Percentiles rank a stretch among this genome's conserved stretches.
phyloP scores from a whole-genome alignment of 2,113 vertebrate genomes.

The Microtus montanus region DNA sequence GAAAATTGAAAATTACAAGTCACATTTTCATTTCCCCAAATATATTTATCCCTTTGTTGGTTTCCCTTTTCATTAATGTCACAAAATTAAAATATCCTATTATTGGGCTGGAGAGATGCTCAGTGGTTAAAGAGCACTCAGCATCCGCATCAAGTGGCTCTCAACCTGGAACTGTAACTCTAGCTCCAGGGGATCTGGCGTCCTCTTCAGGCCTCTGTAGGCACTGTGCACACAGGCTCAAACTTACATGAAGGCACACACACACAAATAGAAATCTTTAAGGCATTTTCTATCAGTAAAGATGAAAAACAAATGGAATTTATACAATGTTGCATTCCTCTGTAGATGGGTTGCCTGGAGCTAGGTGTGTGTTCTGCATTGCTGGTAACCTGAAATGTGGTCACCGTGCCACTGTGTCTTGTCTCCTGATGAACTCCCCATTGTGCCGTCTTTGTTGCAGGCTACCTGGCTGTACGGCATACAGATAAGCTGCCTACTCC shows the following conservation, averaged over 20 bases:
- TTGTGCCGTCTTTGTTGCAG: slow-evolving; percentile 81
- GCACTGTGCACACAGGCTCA: background rate
- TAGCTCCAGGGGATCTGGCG: background rate
- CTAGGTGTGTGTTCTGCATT: background rate
- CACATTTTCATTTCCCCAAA: background rate
- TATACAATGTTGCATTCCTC: background rate
- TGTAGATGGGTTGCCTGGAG: no score
- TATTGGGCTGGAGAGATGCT: background rate
- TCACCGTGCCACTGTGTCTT: fast-evolving
- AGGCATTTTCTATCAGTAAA: background rate
- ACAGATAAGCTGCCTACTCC: slow-evolving; percentile 90
- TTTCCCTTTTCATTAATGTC: background rate
- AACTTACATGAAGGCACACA: no score
- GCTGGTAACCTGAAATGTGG: background rate
- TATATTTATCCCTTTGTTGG: background rate
- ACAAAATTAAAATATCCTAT: background rate
- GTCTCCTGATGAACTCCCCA: background rate
- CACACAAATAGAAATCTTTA: background rate
- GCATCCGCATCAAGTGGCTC: background rate
- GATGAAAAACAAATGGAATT: background rate
- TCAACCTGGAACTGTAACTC: background rate
- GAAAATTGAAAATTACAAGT: background rate
- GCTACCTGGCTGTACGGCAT: slow-evolving; percentile 90
- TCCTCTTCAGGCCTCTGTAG: background rate
- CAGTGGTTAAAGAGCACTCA: background rate